These are phyloP conservation scores for Erinaceus europaeus DNA, from an alignment of 2,113 vertebrate genomes.

Conservation along the genomic window DNA sequence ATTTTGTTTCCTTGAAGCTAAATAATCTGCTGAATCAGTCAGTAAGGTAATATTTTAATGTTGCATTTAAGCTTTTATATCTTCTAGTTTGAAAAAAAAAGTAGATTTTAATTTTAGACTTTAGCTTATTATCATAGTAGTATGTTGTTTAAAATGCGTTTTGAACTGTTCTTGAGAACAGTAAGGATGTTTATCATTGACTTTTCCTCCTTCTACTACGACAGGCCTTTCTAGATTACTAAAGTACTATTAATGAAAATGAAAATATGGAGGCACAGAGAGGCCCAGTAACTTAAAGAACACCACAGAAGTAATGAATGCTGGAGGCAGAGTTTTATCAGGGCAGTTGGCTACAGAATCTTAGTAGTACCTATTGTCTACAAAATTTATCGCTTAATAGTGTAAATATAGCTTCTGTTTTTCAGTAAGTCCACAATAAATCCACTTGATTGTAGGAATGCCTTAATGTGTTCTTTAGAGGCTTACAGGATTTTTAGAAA, in stretches of 20 bases:
- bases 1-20: neutral
- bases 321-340: neutral
- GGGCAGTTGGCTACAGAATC: neutral
- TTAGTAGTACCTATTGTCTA: neutral
- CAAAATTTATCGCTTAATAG: neutral
- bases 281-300: neutral
- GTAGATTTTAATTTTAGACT: constrained; percentile 11
- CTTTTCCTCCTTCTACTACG: constrained; percentile 60
- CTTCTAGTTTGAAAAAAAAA: constrained; percentile 42
- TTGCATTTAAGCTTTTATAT: neutral
- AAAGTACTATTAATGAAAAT: constrained; percentile 51
- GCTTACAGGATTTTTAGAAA: neutral
- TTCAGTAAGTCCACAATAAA: neutral
- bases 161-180: constrained; percentile 54
- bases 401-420: neutral
- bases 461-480: neutral
- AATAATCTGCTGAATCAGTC: neutral
- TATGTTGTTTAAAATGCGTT: neutral
- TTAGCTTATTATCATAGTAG: neutral
- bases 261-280: neutral
- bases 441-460: neutral
- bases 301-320: neutral
- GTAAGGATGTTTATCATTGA: constrained; percentile 48
- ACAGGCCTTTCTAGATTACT: constrained; percentile 71
- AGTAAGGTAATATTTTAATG: neutral